Conservation (phyloP, 2,113 vertebrate species). For the Syngnathus floridae region DNA sequence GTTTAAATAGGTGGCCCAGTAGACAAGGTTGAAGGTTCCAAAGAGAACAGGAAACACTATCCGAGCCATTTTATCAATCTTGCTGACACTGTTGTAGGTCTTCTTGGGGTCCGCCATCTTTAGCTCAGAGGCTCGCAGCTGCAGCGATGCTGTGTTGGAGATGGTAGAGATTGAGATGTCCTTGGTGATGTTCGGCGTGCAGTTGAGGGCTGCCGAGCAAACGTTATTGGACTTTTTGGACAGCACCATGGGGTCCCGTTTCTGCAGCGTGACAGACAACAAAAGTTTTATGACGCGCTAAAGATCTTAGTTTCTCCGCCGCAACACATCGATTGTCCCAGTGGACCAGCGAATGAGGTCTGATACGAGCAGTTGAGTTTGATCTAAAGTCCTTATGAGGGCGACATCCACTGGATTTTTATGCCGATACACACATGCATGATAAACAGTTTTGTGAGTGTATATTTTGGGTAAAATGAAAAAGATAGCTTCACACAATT, state of each 20-base stretch:
- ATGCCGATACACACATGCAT: neutral
- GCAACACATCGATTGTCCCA: neutral
- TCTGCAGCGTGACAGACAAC: conserved; percentile 65
- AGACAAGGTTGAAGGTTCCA: conserved; percentile 97
- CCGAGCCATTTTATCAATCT: conserved; percentile 97
- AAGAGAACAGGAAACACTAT: conserved; percentile 95
- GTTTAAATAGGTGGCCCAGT: conserved; percentile 98
- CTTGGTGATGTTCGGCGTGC: conserved; percentile 85
- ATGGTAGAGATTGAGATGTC: conserved; percentile 82
- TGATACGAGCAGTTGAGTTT: neutral
- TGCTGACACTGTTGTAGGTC: conserved; percentile 98
- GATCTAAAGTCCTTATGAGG: conserved; percentile 7
- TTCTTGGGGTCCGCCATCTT: conserved; percentile 87
- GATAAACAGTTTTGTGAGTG: neutral
- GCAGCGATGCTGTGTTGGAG: conserved; percentile 74
- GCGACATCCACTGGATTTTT: neutral
- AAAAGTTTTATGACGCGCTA: neutral
- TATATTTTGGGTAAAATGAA: neutral
- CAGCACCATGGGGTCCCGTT: conserved; percentile 83
- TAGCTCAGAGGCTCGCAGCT: conserved; percentile 75
- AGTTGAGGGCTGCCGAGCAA: conserved; percentile 79
- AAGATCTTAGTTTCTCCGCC: conserved; percentile 2
- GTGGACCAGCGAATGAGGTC: neutral
- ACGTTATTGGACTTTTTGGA: conserved; percentile 85
- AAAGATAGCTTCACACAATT: neutral